Evolutionary conservation across 2,113 vertebrate genomes (phyloP).

Genomic region (Corydoras maculifer): DNA sequence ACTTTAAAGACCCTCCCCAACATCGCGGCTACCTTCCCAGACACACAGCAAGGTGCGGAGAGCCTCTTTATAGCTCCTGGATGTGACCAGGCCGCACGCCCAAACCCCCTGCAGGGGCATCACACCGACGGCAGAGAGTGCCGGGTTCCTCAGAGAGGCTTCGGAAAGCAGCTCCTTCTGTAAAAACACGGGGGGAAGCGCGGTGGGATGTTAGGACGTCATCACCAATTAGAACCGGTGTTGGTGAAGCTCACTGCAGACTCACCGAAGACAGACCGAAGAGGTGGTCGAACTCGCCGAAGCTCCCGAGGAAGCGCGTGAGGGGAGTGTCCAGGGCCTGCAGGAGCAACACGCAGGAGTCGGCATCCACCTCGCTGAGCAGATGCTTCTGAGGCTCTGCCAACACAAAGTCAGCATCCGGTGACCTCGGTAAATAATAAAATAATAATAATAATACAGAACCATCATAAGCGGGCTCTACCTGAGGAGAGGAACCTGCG

Average conservation of each 20-base stretch:
- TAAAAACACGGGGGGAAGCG: background rate
- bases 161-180: constrained; percentile 57
- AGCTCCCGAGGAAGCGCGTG: constrained; percentile 73
- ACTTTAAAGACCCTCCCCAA: too few species aligned
- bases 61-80: constrained; percentile 57
- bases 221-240: background rate
- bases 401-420: background rate
- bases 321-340: constrained; percentile 74
- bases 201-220: too few species aligned
- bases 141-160: constrained; percentile 57
- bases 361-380: constrained; percentile 60
- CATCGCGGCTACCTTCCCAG: constrained; percentile 68
- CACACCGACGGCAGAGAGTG: constrained; percentile 72
- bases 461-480: constrained; percentile 35
- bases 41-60: constrained; percentile 66
- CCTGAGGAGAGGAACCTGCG: constrained; percentile 63
- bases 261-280: constrained; percentile 64
- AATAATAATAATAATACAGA: background rate
- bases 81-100: constrained; percentile 58
- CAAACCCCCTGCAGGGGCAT: constrained; percentile 51
- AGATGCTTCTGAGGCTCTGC: constrained; percentile 68
- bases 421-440: too few species aligned
- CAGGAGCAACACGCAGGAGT: constrained; percentile 75
- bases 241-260: background rate
- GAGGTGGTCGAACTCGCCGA: constrained; percentile 59